Evolutionary conservation across 30 jellyfish, hydroid and myxozoan species (phyloP), one percentile per base, ranked within the genome.

Genomic region (Chrysaora quinquecirrha): DNA sequence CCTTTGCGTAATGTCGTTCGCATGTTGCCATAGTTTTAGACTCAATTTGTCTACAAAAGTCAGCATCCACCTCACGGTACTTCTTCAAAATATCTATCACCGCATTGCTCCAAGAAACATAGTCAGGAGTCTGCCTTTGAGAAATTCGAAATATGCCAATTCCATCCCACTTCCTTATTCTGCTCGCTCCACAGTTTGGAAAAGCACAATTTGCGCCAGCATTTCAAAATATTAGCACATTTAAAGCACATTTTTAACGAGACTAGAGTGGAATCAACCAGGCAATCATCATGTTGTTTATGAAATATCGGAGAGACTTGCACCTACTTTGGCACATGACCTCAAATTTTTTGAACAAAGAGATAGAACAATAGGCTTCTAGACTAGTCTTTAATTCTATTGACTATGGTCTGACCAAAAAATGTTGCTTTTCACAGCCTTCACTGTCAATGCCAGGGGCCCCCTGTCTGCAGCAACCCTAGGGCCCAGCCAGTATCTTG

Each of bases 271-370:
- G 58, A 43, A 43, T 43, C 58, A 43, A 43, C 58, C 58, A 16
- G 12, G 58, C 58, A 43, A 43, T 43, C 58, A 43, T 16, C 58
- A 43, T 43, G 58, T 43, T 43, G 58, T 43, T 43, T 43, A 43
- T 43, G 58, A 43, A 43, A 43, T 9, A 43, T 43, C 16, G 58
- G 58, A 43, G 58, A 43, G 16, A 43, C 58, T 43, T 76, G 77
- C 77, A 76, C 87, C 64, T 31, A 38, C 65, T 19, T 72, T 64
- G 87, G 87, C 87, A 76, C 87, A 77, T 76, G 77, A 76, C 87
- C 87, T 27, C 2, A 22, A 23, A 27, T 29, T 76, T 76, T 30
- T 19, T 54, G 87, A 76, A 76, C 79, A 76, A 76, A 19, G 54
- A 76, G 78, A 76, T 76, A 76, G n/a, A 49, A 61, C 87, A 54